Percentiles rank a stretch among this genome's conserved stretches.
These are phyloP conservation scores for Dasyornis broadbenti DNA, from an alignment of 2,113 vertebrate species.

Conservation along the genomic window DNA sequence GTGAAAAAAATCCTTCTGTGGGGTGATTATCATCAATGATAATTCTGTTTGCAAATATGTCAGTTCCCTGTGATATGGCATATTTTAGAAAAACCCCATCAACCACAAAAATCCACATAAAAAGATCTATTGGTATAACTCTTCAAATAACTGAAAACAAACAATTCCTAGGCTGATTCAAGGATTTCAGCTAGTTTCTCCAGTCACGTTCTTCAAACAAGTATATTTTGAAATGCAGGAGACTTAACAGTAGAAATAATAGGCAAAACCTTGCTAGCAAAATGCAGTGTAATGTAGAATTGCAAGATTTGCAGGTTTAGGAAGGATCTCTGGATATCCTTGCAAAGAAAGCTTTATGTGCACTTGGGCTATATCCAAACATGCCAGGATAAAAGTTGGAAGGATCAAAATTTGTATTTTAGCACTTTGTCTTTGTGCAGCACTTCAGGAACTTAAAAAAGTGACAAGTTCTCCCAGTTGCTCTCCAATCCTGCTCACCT, in stretches of 20 bases:
- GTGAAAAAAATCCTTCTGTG: accelerated
- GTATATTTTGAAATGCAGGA: neutral
- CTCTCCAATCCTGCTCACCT: neutral
- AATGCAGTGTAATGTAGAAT: neutral
- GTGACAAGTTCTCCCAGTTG: neutral
- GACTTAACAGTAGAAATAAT: neutral
- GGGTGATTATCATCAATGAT: neutral
- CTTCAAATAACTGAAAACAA: neutral
- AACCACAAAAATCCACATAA: neutral
- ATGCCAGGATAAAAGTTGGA: neutral
- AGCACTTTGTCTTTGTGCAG: neutral
- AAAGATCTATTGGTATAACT: neutral
- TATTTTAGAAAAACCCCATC: neutral
- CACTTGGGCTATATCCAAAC: neutral
- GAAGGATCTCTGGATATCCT: neutral
- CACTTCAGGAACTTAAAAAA: neutral
- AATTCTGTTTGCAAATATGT: neutral
- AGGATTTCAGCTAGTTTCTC: neutral
- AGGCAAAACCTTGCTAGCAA: neutral
- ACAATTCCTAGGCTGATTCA: neutral
- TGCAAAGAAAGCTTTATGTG: neutral
- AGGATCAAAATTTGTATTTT: neutral
- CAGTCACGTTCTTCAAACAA: neutral
- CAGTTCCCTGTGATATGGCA: neutral
- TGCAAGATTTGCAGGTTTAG: neutral